A percentile compares a stretch with the other conserved stretches of the same genome.
Conservation (phyloP, 2,797 vertebrate genomes). For the Hephaestus fuliginosus region DNA sequence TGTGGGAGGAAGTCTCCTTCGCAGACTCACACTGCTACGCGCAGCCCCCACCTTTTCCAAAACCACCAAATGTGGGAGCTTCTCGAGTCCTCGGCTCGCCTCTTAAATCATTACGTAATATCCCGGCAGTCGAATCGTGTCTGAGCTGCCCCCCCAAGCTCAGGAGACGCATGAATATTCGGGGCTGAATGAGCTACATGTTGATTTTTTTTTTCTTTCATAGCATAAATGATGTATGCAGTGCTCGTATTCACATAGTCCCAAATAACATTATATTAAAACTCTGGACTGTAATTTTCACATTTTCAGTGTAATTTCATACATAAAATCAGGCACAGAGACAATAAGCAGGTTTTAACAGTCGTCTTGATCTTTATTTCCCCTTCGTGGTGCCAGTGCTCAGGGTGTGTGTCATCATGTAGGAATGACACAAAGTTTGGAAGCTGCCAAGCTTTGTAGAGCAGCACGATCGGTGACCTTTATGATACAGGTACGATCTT, state of each 20-base stretch:
- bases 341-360: neutral
- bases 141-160: constrained; percentile 11
- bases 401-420: neutral
- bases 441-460: neutral
- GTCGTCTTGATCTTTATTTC: neutral
- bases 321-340: neutral
- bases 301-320: neutral
- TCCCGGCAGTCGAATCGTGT: constrained; percentile 28
- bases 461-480: neutral
- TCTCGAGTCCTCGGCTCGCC: constrained; percentile 47
- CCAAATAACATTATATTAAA: neutral
- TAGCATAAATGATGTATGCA: neutral
- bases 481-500: neutral
- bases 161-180: constrained; percentile 30
- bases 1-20: constrained; percentile 70
- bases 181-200: constrained; percentile 6
- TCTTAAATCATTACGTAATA: constrained; percentile 62
- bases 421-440: neutral
- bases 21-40: constrained; percentile 44
- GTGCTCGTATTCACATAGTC: neutral
- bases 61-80: constrained; percentile 59
- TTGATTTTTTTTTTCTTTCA: neutral
- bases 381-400: neutral
- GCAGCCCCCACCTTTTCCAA: constrained; percentile 53
- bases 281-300: neutral